phyloP scores from a whole-genome alignment of 2,113 vertebrate species.

The Zapus hudsonius region DNA sequence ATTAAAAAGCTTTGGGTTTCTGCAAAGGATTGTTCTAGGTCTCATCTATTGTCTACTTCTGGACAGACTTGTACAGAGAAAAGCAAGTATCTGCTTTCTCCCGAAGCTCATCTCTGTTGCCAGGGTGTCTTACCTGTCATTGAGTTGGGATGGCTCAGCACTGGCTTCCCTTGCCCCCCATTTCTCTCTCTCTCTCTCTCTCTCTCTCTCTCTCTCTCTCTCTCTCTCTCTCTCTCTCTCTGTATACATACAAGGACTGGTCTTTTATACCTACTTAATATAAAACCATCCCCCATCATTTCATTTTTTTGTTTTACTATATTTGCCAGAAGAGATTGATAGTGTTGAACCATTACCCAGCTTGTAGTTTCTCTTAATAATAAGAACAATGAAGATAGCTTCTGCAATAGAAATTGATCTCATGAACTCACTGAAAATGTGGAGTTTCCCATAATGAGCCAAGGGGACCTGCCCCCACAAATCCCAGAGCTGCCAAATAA shows the following conservation, averaged over 20 bases:
- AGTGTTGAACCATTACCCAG: neutral
- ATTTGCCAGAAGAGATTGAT: neutral
- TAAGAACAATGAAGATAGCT: neutral
- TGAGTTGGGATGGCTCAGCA: neutral
- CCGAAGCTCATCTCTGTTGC: neutral
- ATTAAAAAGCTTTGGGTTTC: conserved; percentile 19
- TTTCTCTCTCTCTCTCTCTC: no score
- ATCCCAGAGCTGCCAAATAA: neutral
- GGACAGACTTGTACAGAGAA: neutral
- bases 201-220: no score
- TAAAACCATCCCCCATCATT: neutral
- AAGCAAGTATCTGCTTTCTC: neutral
- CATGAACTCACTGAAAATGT: neutral
- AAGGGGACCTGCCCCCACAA: neutral
- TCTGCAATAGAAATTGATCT: conserved; percentile 28
- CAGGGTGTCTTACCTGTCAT: neutral
- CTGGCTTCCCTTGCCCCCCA: neutral
- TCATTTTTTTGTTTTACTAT: neutral
- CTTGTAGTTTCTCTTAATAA: neutral
- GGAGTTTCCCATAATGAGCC: neutral
- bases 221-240: neutral
- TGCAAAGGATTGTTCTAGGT: neutral
- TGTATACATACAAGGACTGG: neutral
- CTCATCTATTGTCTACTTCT: neutral
- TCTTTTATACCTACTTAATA: neutral